phyloP scores from a whole-genome alignment of 2,888 invertebrate species.

The Leptarthrus brevirostris region DNA sequence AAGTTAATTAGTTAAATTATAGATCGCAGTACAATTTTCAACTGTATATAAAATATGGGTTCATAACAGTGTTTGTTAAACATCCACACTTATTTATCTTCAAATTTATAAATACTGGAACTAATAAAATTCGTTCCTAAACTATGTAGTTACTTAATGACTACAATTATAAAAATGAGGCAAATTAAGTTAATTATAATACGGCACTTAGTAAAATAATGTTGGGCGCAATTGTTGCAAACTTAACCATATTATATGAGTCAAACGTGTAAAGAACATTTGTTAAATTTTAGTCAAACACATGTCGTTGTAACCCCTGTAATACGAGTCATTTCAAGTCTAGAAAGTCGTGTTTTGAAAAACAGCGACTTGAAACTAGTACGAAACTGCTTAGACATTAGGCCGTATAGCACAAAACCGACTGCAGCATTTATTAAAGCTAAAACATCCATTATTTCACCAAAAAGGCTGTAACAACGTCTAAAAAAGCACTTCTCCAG shows the following conservation, averaged over 20 bases:
- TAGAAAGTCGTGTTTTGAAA: conserved; percentile 75
- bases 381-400: conserved; percentile 94
- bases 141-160: no score
- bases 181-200: no score
- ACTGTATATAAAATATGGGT: no score
- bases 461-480: conserved; percentile 82
- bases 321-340: conserved; percentile 64
- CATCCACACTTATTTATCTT: no score
- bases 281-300: conserved; percentile 60
- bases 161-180: no score
- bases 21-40: no score
- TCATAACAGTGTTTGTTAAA: no score
- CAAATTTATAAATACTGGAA: no score
- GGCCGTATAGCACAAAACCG: conserved; percentile 92
- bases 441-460: conserved; percentile 89
- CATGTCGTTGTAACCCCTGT: conserved; percentile 66
- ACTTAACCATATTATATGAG: no score
- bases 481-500: conserved; percentile 79
- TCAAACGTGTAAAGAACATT: conserved; percentile 2
- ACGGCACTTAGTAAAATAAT: conserved; percentile 3
- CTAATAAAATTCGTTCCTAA: no score
- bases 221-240: not conserved
- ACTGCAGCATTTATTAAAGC: conserved; percentile 92
- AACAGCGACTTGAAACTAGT: conserved; percentile 78
- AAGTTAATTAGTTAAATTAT: no score